Conservation (phyloP, 2,888 invertebrate species). For the Hoplodrina ambigua region DNA sequence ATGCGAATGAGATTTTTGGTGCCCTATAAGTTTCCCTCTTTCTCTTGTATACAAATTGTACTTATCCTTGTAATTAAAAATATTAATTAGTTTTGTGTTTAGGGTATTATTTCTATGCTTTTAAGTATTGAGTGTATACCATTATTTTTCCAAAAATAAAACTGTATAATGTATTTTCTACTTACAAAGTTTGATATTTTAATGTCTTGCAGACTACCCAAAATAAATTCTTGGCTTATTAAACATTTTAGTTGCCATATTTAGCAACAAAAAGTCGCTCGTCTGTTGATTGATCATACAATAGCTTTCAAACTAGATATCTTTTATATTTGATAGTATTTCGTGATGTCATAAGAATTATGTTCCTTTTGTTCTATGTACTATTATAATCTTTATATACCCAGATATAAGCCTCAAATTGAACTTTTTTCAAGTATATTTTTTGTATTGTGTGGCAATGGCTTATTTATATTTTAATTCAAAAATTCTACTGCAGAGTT, state of each 20-base stretch:
- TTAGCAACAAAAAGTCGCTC: conserved; percentile 4
- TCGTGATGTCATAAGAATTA: conserved; percentile 8
- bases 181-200: too few relatives aligned
- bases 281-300: neutral
- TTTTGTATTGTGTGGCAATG: neutral
- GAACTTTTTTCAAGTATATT: conserved; percentile 10
- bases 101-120: too few relatives aligned
- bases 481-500: neutral
- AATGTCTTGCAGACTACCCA: too few relatives aligned
- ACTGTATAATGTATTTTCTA: too few relatives aligned
- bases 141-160: too few relatives aligned
- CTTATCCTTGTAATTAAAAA: too few relatives aligned
- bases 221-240: too few relatives aligned
- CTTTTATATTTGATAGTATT: neutral
- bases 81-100: too few relatives aligned
- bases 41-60: too few relatives aligned
- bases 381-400: neutral
- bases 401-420: neutral
- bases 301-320: neutral
- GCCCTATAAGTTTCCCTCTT: too few relatives aligned
- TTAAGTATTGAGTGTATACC: too few relatives aligned
- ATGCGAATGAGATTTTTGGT: too few relatives aligned
- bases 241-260: neutral
- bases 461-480: conserved; percentile 12
- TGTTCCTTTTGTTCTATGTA: neutral